Evolutionary conservation across 2,113 vertebrate genomes (phyloP).

Genomic region (Eclectus roratus): DNA sequence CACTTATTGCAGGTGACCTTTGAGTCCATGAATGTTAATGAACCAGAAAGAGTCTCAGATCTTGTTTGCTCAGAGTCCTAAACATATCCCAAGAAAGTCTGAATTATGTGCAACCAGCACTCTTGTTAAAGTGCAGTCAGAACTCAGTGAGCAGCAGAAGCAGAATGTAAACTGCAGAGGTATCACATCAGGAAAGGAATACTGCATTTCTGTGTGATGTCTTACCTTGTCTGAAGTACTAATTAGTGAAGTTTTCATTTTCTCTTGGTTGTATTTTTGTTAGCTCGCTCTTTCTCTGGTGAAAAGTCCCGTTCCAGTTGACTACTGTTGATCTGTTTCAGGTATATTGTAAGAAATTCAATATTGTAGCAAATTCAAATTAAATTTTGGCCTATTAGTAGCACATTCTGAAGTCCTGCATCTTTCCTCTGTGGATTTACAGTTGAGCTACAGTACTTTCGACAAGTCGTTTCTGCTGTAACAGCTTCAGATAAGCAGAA

Average conservation of each 20-base stretch:
- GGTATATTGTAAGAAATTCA: neutral
- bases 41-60: neutral
- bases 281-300: neutral
- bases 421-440: neutral
- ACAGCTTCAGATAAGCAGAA: neutral
- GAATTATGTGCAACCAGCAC: neutral
- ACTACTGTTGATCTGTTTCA: neutral
- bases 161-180: neutral
- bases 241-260: neutral
- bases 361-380: neutral
- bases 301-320: neutral
- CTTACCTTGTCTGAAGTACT: slow-evolving; percentile 3
- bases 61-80: neutral
- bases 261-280: neutral
- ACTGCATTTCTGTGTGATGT: neutral
- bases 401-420: neutral
- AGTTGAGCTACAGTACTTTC: neutral
- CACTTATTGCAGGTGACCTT: neutral
- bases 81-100: neutral
- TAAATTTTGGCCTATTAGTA: neutral
- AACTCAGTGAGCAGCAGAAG: neutral
- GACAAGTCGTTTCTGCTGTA: neutral
- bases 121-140: neutral
- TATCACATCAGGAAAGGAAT: neutral
- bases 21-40: neutral